Base-by-base conservation (phyloP, 2,888 invertebrate species). In the Galerucella calmariensis region DNA sequence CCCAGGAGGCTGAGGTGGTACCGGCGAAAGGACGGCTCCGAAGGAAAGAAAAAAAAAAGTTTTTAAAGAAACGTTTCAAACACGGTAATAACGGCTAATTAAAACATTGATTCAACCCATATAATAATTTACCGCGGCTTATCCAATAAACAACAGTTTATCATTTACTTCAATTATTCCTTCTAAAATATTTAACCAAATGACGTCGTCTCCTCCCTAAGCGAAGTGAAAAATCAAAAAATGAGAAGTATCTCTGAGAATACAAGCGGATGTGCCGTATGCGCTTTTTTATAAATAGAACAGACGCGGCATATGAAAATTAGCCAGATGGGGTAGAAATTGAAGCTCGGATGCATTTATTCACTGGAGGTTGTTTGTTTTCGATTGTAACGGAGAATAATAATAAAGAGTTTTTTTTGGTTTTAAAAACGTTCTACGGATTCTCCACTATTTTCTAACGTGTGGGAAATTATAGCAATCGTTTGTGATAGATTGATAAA, bases 251-350 rank as follows among this genome's bases (percentile, higher is more conserved):
- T 14, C 11, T 11, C 27, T 44, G 66, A 69, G 58, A 69, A 65
- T 44, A 58, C 46, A 72, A 77, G 75, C 81, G 80, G 79, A 81
- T 80, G 79, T 77, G 74, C 78, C 75, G 72, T 66, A 80, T 80
- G 79, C 76, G 75, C 77, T 73, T 75, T 72, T 79, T 79, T 80
- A 81, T 79, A 80, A 80, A 80, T 81, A 81, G 79, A 56, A 80
- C 76, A 72, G 69, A 70, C 63, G 76, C 67, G 66, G 72, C 72
- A 75, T 75, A 67, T 74, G 72, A 77, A 72, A 74, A 68, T 53
- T 72, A 63, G 53, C 73, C 77, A 77, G 77, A 77, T 75, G 75
- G 75, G 53, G 69, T 69, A 35, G 62, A n/a, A 16, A 46, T 41
- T 35, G 53, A 53, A 53, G 69, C 58, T 62, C 27, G 35, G 41